phyloP scores from a whole-genome alignment of 2,113 vertebrate genomes.

The Cephalopholis sonnerati region DNA sequence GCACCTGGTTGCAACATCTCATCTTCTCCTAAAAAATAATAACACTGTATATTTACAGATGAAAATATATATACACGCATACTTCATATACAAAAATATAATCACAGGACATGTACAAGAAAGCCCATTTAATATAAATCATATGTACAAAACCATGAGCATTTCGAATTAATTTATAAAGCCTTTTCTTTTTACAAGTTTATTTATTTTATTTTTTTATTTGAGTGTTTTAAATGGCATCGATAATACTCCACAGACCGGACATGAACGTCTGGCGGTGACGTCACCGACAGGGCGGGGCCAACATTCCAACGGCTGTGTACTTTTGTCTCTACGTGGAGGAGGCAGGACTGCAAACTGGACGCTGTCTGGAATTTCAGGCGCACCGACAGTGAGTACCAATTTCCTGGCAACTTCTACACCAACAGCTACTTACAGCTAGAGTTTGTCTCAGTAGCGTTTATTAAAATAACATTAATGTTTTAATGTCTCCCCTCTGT shows the following conservation, averaged over 20 bases:
- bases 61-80: too few species aligned
- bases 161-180: too few species aligned
- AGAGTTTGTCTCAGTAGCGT: background rate
- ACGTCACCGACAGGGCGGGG: constrained; percentile 70
- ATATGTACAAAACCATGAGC: too few species aligned
- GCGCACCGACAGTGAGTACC: constrained; percentile 78
- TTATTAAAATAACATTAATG: background rate
- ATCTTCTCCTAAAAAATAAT: too few species aligned
- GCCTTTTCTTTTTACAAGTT: too few species aligned
- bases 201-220: background rate
- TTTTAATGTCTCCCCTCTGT: background rate
- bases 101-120: too few species aligned
- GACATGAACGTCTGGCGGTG: background rate
- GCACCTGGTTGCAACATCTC: too few species aligned
- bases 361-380: constrained; percentile 76
- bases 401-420: constrained; percentile 62
- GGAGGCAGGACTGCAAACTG: constrained; percentile 68
- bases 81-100: too few species aligned
- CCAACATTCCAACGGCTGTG: constrained; percentile 59
- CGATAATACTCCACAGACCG: background rate
- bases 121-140: too few species aligned
- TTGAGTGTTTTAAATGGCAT: background rate
- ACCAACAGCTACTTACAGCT: constrained; percentile 1
- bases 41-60: too few species aligned
- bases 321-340: constrained; percentile 80